Evolutionary conservation across 2,113 vertebrate species (phyloP).

Genomic region (Pseudopipra pipra): DNA sequence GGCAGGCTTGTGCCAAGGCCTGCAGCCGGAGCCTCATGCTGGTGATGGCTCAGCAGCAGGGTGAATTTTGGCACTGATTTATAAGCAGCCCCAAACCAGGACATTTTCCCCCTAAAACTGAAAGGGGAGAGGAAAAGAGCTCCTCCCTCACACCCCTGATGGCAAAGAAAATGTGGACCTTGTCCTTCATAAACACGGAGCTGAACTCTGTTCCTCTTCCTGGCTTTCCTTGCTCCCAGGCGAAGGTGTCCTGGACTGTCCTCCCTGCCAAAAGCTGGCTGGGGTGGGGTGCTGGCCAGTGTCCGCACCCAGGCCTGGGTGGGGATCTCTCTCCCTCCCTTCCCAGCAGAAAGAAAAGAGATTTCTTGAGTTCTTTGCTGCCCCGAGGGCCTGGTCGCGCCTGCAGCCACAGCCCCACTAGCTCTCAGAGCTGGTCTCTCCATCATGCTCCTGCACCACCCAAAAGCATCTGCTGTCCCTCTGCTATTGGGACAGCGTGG

Average conservation of each 20-base stretch:
- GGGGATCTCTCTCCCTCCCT: not conserved
- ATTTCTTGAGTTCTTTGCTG: not conserved
- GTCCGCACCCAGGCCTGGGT: not conserved
- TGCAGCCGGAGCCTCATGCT: not conserved
- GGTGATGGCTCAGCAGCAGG: not conserved
- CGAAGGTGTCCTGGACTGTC: not conserved
- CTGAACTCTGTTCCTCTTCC: not conserved
- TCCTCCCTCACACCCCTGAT: not conserved
- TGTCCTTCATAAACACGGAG: not conserved
- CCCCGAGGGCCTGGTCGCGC: rapidly evolving
- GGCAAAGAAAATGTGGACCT: rapidly evolving
- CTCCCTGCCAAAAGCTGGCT: rapidly evolving
- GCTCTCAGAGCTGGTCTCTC: not conserved
- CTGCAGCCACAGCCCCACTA: not conserved
- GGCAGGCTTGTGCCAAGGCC: not conserved
- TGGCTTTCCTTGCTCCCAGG: not conserved
- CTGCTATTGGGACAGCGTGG: rapidly evolving
- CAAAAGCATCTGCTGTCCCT: not conserved
- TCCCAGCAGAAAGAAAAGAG: not conserved
- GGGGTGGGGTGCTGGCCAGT: not conserved
- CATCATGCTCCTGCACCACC: not conserved
- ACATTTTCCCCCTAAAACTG: not conserved
- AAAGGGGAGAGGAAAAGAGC: not conserved
- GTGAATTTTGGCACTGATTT: not conserved
- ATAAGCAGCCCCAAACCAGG: not conserved